Percentiles rank a stretch among this genome's conserved stretches.
Evolutionary conservation across 2,888 invertebrate genomes (phyloP).

Genomic region (Micropterix aruncella): DNA sequence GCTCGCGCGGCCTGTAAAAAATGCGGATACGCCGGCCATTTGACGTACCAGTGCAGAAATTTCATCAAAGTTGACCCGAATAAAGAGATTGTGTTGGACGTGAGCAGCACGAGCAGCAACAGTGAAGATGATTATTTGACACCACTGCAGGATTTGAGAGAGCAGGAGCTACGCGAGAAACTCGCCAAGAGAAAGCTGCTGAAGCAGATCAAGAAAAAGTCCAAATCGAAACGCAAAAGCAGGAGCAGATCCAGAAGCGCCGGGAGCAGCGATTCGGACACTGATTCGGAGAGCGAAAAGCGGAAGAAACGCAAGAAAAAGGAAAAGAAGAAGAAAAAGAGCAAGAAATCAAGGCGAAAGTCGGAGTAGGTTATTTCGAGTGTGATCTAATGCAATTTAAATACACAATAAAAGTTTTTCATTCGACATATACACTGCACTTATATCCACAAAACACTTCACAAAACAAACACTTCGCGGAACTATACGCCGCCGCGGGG

Average conservation of each 20-base stretch:
- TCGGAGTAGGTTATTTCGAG: too few relatives aligned
- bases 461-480: too few relatives aligned
- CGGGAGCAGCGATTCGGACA: background rate
- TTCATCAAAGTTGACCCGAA: conserved; percentile 63
- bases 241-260: background rate
- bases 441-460: too few relatives aligned
- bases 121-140: conserved; percentile 71
- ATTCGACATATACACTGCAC: too few relatives aligned
- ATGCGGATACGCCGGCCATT: conserved; percentile 78
- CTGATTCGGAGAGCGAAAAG: background rate
- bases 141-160: conserved; percentile 65
- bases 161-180: conserved; percentile 62
- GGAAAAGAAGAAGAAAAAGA: background rate
- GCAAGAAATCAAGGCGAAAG: background rate
- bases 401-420: too few relatives aligned
- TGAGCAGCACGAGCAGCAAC: conserved; percentile 89
- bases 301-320: background rate
- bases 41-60: conserved; percentile 79
- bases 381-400: too few relatives aligned
- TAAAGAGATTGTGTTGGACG: conserved; percentile 84
- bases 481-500: too few relatives aligned
- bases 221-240: conserved; percentile 9
- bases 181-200: conserved; percentile 44
- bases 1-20: conserved; percentile 68
- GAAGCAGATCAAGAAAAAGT: conserved; percentile 43